Evolutionary conservation across 2,113 vertebrate genomes (phyloP).

Genomic region (Arizona elegans): DNA sequence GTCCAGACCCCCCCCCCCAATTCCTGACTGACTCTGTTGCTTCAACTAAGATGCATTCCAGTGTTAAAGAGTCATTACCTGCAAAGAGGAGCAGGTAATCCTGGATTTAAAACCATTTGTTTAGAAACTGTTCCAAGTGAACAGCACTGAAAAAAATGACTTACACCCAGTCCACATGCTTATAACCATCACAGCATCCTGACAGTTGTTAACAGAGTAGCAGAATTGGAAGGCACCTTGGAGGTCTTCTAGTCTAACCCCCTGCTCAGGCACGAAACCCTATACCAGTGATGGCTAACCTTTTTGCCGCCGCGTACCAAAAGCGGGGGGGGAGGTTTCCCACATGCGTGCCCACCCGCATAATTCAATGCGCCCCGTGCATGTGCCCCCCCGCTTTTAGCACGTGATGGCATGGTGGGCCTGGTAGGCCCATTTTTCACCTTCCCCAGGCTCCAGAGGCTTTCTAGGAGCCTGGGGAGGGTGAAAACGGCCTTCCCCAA

Average conservation of each 20-base stretch:
- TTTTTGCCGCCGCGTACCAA: too few relatives aligned
- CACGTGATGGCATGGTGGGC: too few relatives aligned
- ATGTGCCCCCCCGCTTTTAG: too few relatives aligned
- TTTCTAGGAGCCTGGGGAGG: too few relatives aligned
- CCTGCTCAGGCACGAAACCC: background rate
- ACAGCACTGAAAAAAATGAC: background rate
- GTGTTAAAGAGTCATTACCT: background rate
- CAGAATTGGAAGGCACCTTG: background rate
- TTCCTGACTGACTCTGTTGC: background rate
- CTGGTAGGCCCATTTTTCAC: too few relatives aligned
- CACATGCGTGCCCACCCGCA: too few relatives aligned
- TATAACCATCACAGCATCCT: background rate
- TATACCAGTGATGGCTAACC: background rate
- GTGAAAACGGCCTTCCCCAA: too few relatives aligned
- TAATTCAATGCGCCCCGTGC: too few relatives aligned
- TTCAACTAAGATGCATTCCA: background rate
- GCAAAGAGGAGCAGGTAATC: background rate
- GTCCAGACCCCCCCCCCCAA: accelerated
- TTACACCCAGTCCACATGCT: background rate
- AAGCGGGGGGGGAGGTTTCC: too few relatives aligned
- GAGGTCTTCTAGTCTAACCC: background rate
- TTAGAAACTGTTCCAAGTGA: background rate
- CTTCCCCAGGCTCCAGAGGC: too few relatives aligned
- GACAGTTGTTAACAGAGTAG: background rate
- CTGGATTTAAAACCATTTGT: background rate